Evolutionary conservation across 2,797 vertebrate genomes (phyloP).

Genomic region (Crenuchus spilurus): DNA sequence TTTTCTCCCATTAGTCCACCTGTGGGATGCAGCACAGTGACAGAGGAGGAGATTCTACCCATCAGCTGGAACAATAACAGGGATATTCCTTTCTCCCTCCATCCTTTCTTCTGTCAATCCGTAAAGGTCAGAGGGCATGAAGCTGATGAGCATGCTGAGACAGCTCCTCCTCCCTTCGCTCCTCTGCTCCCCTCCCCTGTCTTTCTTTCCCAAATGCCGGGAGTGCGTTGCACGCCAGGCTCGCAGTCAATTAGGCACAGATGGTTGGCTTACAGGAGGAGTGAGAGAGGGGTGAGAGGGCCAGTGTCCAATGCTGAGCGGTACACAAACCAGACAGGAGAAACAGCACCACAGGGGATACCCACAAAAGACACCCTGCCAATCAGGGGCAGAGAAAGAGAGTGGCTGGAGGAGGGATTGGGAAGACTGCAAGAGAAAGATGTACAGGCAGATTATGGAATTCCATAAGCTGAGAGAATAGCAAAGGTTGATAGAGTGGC

Average conservation of each 20-base stretch:
- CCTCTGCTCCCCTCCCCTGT: slow-evolving; percentile 20
- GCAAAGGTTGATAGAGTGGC: background rate
- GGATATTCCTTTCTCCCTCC: background rate
- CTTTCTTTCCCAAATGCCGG: slow-evolving; percentile 27
- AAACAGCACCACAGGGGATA: slow-evolving; percentile 43
- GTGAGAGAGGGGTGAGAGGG: slow-evolving; percentile 41
- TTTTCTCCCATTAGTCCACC: slow-evolving; percentile 26
- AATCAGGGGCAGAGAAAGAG: slow-evolving; percentile 35
- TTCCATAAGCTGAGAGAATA: slow-evolving; percentile 23
- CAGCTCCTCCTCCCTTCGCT: slow-evolving; percentile 1
- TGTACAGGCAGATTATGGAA: slow-evolving; percentile 30
- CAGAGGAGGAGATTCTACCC: background rate
- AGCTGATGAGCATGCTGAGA: slow-evolving; percentile 34
- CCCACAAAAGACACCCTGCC: slow-evolving; percentile 53
- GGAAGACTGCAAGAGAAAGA: slow-evolving; percentile 24
- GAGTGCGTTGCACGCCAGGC: slow-evolving; percentile 45
- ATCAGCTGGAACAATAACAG: slow-evolving; percentile 2
- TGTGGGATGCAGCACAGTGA: slow-evolving; percentile 6
- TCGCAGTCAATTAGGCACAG: slow-evolving; percentile 59
- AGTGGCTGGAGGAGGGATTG: background rate
- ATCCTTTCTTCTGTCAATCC: background rate
- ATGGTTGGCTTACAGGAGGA: slow-evolving; percentile 52
- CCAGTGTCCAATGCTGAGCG: slow-evolving; percentile 44
- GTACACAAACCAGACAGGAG: slow-evolving; percentile 50
- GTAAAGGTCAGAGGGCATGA: slow-evolving; percentile 27